Percentiles rank a stretch among this genome's conserved stretches.
phyloP scores from a whole-genome alignment of 2,888 invertebrate species.

The Acrobasis consociella region DNA sequence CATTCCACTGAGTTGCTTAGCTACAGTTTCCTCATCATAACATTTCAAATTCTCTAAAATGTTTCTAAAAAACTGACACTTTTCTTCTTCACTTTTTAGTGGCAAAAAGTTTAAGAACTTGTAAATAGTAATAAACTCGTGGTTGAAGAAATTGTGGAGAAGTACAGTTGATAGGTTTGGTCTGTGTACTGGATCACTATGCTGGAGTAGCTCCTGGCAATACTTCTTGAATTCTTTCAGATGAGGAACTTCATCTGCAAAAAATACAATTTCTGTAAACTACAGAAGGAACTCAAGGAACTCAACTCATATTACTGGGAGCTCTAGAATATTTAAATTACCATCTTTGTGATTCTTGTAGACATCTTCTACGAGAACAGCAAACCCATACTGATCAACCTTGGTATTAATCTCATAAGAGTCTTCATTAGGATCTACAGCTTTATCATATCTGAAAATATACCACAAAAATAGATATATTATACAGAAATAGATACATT shows the following conservation, averaged over 20 bases:
- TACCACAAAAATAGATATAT: not conserved
- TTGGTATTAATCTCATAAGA: conserved; percentile 78
- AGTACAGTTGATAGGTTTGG: conserved; percentile 86
- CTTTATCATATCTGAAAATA: conserved; percentile 85
- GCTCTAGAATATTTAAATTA: conserved; percentile 41
- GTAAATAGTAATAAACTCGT: conserved; percentile 92
- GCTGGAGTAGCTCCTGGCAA: conserved; percentile 87
- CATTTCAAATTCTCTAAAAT: conserved; percentile 86
- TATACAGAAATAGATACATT: too few relatives aligned
- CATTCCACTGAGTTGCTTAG: conserved; percentile 89
- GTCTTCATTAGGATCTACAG: conserved; percentile 88
- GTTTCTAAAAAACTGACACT: conserved; percentile 88
- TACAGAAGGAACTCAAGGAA: conserved; percentile 9
- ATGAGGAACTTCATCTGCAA: conserved; percentile 86
- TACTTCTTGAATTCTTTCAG: conserved; percentile 87
- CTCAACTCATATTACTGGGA: not conserved
- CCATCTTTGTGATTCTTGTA: conserved; percentile 84
- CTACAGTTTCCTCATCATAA: conserved; percentile 92
- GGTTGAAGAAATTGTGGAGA: conserved; percentile 90
- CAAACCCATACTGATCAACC: conserved; percentile 91
- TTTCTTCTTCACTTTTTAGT: conserved; percentile 89
- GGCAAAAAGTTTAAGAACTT: conserved; percentile 92
- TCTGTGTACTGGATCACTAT: conserved; percentile 84
- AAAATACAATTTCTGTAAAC: not conserved
- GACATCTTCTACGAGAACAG: conserved; percentile 88